These are phyloP conservation scores for Lagria hirta DNA, from an alignment of 2,888 invertebrate genomes.

Conservation along the genomic window DNA sequence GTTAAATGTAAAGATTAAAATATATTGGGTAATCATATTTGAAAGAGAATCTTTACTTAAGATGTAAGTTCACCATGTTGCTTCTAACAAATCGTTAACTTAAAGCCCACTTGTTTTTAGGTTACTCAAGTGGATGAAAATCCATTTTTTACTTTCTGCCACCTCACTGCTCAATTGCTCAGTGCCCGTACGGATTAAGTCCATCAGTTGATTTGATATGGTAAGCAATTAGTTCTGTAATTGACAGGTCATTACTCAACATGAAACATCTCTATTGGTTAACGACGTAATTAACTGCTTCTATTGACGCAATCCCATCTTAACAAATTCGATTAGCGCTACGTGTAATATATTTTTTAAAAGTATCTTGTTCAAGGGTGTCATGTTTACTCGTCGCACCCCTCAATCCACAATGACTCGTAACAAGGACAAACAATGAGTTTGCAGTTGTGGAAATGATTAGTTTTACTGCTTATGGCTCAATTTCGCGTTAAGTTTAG, in stretches of 20 bases:
- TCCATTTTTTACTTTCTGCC: too few species aligned
- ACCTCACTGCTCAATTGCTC: not conserved
- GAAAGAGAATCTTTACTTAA: too few species aligned
- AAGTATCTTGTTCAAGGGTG: slow-evolving; percentile 7
- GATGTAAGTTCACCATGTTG: too few species aligned
- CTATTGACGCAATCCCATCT: slow-evolving; percentile 17
- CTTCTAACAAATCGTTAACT: too few species aligned
- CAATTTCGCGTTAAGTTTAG: slow-evolving; percentile 32
- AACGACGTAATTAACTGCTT: slow-evolving; percentile 27
- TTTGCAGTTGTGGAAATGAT: slow-evolving; percentile 34
- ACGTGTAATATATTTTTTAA: too few species aligned
- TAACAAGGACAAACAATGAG: slow-evolving; percentile 33
- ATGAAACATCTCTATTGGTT: slow-evolving; percentile 28
- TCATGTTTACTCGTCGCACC: slow-evolving; percentile 37
- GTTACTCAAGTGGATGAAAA: too few species aligned
- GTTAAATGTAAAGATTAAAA: too few species aligned
- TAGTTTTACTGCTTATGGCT: slow-evolving; percentile 38
- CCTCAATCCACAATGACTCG: slow-evolving; percentile 37
- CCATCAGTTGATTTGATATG: slow-evolving; percentile 20
- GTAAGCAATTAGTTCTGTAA: slow-evolving; percentile 26
- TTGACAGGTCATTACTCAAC: slow-evolving; percentile 32
- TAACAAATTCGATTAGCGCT: slow-evolving; percentile 14
- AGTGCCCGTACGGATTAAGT: too few species aligned
- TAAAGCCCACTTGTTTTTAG: too few species aligned
- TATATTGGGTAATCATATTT: too few species aligned